Evolutionary conservation across 1,140 invertebrate species (phyloP).

Genomic region (Antheraea pernyi): DNA sequence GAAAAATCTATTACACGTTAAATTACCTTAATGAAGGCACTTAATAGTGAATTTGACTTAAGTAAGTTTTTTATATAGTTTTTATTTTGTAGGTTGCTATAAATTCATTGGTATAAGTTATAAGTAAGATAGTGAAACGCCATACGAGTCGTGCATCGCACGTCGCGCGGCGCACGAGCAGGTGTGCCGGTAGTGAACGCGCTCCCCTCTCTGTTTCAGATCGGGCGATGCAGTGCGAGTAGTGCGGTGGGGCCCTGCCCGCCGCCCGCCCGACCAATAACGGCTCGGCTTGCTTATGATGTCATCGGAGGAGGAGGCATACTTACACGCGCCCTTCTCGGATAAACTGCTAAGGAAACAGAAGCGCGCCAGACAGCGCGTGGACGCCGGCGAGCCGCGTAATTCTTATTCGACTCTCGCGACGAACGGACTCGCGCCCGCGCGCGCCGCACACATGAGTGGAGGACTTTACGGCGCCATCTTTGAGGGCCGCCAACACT

Average conservation of each 20-base stretch:
- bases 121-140: conserved; percentile 14
- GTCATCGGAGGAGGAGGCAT: conserved; percentile 96
- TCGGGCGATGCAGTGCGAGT: conserved; percentile 70
- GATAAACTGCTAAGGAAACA: conserved; percentile 93
- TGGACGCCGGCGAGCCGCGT: conserved; percentile 95
- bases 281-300: conserved; percentile 88
- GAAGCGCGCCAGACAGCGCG: conserved; percentile 94
- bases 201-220: conserved; percentile 70
- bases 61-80: too few species aligned
- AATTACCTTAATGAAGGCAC: too few species aligned
- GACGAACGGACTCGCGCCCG: conserved; percentile 90
- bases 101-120: conserved; percentile 11
- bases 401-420: conserved; percentile 94
- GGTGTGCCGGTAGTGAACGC: conserved; percentile 55
- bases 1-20: neutral
- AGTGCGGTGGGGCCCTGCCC: conserved; percentile 75
- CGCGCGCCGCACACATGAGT: conserved; percentile 88
- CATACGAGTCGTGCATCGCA: conserved; percentile 34
- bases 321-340: conserved; percentile 93
- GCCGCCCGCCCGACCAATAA: conserved; percentile 82
- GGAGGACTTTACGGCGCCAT: conserved; percentile 90
- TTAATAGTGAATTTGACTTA: too few species aligned
- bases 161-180: conserved; percentile 47
- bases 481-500: conserved; percentile 86
- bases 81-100: too few species aligned